phyloP scores from a whole-genome alignment of 2,888 invertebrate species.

The Phaonia tiefii region DNA sequence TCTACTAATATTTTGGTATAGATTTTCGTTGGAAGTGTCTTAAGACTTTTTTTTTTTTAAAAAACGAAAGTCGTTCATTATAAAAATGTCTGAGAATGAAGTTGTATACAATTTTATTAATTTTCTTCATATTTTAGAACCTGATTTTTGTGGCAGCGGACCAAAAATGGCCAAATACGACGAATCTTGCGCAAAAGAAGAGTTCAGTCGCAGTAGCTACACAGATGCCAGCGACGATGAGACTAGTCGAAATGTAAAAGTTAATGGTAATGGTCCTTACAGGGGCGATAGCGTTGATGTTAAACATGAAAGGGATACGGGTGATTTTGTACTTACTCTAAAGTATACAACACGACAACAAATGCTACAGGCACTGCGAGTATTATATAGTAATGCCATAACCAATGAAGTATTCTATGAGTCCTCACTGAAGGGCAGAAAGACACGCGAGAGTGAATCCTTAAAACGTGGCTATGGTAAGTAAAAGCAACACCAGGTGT shows the following conservation, averaged over 20 bases:
- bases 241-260: not conserved
- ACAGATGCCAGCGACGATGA: constrained; percentile 56
- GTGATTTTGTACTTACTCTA: constrained; percentile 54
- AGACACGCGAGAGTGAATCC: constrained; percentile 40
- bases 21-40: too few species aligned
- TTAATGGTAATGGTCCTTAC: not conserved
- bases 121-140: constrained; percentile 23
- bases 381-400: constrained; percentile 44
- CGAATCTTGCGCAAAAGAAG: constrained; percentile 52
- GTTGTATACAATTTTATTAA: too few species aligned
- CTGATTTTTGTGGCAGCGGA: constrained; percentile 42
- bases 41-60: too few species aligned
- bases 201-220: constrained; percentile 59
- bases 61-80: too few species aligned
- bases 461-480: constrained; percentile 55
- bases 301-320: constrained; percentile 46
- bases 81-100: too few species aligned
- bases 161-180: constrained; percentile 59
- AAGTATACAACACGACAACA: constrained; percentile 56
- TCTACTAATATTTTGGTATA: too few species aligned
- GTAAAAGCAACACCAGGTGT: not conserved
- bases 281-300: constrained; percentile 31
- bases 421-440: constrained; percentile 37
- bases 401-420: constrained; percentile 49
- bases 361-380: constrained; percentile 34